phyloP scores from a whole-genome alignment of 2,797 vertebrate species.

The Gymnodraco acuticeps region DNA sequence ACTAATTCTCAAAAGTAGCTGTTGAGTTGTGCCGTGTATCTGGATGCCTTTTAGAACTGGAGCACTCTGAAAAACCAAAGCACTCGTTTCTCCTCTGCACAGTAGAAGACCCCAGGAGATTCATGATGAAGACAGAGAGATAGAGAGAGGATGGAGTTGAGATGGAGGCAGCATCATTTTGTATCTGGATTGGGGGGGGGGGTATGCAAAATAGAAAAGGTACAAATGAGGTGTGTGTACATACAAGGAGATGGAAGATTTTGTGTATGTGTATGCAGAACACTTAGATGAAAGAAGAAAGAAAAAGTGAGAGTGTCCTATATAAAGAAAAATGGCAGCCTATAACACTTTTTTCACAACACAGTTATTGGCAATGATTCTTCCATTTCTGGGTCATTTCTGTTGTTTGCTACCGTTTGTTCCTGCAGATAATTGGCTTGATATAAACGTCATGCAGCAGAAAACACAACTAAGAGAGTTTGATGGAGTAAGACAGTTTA shows the following conservation, averaged over 20 bases:
- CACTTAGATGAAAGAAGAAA: slow-evolving; percentile 20
- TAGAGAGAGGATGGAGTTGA: slow-evolving; percentile 28
- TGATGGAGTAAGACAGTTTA: slow-evolving; percentile 29
- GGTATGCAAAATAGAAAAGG: slow-evolving; percentile 41
- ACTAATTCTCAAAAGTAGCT: slow-evolving; percentile 18
- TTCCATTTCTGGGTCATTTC: slow-evolving; percentile 55
- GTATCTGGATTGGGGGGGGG: slow-evolving; percentile 5
- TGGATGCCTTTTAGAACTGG: slow-evolving; percentile 33
- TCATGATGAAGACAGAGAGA: slow-evolving; percentile 25
- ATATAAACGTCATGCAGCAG: slow-evolving; percentile 27
- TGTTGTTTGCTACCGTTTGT: slow-evolving; percentile 40
- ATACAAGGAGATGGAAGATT: not conserved
- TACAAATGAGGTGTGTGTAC: slow-evolving; percentile 13
- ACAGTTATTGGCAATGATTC: slow-evolving; percentile 28
- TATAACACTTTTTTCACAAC: slow-evolving; percentile 31
- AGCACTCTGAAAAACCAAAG: slow-evolving; percentile 44
- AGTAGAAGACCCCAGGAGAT: slow-evolving; percentile 51
- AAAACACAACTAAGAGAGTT: slow-evolving; percentile 20
- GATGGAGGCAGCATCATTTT: slow-evolving; percentile 48
- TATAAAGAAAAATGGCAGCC: slow-evolving; percentile 34
- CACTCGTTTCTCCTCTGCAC: slow-evolving; percentile 37
- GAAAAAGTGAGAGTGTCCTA: not conserved
- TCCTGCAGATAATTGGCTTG: slow-evolving; percentile 57
- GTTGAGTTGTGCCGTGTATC: slow-evolving; percentile 26
- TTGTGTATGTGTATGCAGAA: not conserved